A percentile compares a stretch with the other conserved stretches of the same genome.
Conservation (phyloP, 2,888 invertebrate species). For the Amiota mariae region DNA sequence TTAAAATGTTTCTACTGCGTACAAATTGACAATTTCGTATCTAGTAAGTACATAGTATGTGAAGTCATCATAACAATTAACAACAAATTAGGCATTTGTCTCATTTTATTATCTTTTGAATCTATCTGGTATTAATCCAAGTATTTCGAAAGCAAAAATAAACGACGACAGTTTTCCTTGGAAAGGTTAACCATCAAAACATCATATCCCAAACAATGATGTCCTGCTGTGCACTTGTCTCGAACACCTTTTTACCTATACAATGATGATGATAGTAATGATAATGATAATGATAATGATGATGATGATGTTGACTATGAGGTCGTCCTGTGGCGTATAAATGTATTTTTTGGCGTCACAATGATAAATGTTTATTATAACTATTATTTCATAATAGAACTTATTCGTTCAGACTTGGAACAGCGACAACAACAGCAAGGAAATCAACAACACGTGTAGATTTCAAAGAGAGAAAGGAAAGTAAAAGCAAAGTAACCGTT, state of each 20-base stretch:
- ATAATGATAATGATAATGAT: too few species aligned
- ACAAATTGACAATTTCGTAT: slow-evolving; percentile 43
- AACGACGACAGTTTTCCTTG: slow-evolving; percentile 34
- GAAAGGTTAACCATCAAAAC: neutral
- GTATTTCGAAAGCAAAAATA: neutral
- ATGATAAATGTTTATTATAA: slow-evolving; percentile 52
- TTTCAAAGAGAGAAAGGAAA: neutral
- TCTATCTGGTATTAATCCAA: slow-evolving; percentile 1
- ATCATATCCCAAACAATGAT: slow-evolving; percentile 11
- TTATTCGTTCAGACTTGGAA: neutral
- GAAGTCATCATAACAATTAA: slow-evolving; percentile 53
- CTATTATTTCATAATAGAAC: slow-evolving; percentile 39
- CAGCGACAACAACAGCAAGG: neutral
- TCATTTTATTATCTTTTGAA: slow-evolving; percentile 28
- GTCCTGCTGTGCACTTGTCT: slow-evolving; percentile 51
- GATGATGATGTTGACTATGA: neutral
- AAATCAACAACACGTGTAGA: neutral
- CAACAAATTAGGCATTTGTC: slow-evolving; percentile 50
- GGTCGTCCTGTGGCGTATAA: slow-evolving; percentile 47
- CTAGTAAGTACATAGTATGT: neutral
- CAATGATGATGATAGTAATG: too few species aligned
- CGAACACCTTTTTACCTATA: slow-evolving; percentile 3
- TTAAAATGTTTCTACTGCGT: slow-evolving; percentile 14
- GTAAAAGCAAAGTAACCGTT: slow-evolving; percentile 38
- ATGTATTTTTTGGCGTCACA: slow-evolving; percentile 44